Percentiles rank a stretch among this genome's conserved stretches.
phyloP scores from a whole-genome alignment of 2,888 invertebrate species.

The Poecilobothrus nobilitatus region DNA sequence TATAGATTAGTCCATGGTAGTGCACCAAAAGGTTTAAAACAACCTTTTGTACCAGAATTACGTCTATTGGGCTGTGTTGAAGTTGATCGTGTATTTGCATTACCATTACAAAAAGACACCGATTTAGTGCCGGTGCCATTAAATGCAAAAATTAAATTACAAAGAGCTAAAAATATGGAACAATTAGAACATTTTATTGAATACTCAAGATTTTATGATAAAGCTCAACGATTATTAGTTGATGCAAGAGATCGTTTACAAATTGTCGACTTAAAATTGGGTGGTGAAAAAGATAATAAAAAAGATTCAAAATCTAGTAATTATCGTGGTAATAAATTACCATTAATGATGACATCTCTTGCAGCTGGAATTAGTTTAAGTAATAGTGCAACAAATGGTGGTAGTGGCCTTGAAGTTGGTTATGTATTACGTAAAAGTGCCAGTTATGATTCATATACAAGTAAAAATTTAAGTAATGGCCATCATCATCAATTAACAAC shows the following conservation, averaged over 20 bases:
- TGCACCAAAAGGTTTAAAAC: conserved; percentile 74
- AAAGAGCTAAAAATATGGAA: conserved; percentile 73
- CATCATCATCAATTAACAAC: conserved; percentile 34
- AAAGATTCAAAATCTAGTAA: conserved; percentile 41
- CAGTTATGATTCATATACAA: conserved; percentile 58
- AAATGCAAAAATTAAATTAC: conserved; percentile 76
- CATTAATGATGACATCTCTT: conserved; percentile 41
- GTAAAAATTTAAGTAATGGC: conserved; percentile 40
- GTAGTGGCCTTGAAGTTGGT: conserved; percentile 46
- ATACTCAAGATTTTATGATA: conserved; percentile 68
- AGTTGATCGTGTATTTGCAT: conserved; percentile 71
- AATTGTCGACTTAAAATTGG: conserved; percentile 70
- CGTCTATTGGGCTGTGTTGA: conserved; percentile 76
- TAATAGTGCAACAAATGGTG: conserved; percentile 13
- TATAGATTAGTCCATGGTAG: conserved; percentile 73
- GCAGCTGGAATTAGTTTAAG: conserved; percentile 31
- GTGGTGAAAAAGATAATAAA: conserved; percentile 53
- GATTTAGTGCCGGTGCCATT: conserved; percentile 76
- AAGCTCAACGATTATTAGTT: conserved; percentile 62
- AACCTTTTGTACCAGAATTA: conserved; percentile 76
- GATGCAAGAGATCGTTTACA: conserved; percentile 70
- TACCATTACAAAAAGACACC: conserved; percentile 72
- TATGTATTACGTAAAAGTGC: conserved; percentile 67
- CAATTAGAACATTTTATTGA: conserved; percentile 66
- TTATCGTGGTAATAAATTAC: conserved; percentile 37